A percentile compares a stretch with the other conserved stretches of the same genome.
phyloP scores from a whole-genome alignment of 1,140 invertebrate genomes.

The Solen grandis region DNA sequence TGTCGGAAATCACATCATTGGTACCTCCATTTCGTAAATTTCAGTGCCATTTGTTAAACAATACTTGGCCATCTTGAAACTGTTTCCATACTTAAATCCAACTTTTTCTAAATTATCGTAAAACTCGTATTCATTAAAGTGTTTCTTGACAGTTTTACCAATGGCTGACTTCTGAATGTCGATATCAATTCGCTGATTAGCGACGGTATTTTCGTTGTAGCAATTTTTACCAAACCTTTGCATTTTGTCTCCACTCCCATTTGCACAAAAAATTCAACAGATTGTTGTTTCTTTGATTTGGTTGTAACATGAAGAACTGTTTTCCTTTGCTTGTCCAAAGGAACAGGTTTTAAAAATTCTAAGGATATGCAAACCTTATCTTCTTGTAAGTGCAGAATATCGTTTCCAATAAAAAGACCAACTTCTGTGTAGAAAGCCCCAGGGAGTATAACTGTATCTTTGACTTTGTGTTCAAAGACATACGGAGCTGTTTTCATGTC shows the following conservation, averaged over 20 bases:
- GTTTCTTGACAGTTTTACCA: no score
- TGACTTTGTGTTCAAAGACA: slow-evolving; percentile 52
- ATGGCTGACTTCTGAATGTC: not conserved
- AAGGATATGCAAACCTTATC: not conserved
- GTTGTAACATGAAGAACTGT: slow-evolving; percentile 3
- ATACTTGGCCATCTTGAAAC: not conserved
- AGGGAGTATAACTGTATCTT: slow-evolving; percentile 29
- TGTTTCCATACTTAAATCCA: slow-evolving; percentile 38
- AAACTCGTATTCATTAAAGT: not conserved
- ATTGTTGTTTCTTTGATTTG: no score
- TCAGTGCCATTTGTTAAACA: slow-evolving; percentile 7
- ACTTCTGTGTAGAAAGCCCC: slow-evolving; percentile 46
- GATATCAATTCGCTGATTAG: not conserved
- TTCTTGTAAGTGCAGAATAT: not conserved
- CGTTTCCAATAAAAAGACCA: slow-evolving; percentile 38
- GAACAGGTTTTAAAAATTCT: slow-evolving; percentile 32
- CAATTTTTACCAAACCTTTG: slow-evolving; percentile 32
- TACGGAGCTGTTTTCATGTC: slow-evolving; percentile 27
- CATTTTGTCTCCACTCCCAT: not conserved
- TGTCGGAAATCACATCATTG: no score
- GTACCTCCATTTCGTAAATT: slow-evolving; percentile 1
- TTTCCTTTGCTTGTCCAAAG: not conserved
- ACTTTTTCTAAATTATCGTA: slow-evolving; percentile 12
- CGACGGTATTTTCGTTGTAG: not conserved
- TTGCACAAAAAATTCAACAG: no score